These are phyloP conservation scores for Acanthoscelides obtectus DNA, from an alignment of 2,888 invertebrate species.

Conservation along the genomic window DNA sequence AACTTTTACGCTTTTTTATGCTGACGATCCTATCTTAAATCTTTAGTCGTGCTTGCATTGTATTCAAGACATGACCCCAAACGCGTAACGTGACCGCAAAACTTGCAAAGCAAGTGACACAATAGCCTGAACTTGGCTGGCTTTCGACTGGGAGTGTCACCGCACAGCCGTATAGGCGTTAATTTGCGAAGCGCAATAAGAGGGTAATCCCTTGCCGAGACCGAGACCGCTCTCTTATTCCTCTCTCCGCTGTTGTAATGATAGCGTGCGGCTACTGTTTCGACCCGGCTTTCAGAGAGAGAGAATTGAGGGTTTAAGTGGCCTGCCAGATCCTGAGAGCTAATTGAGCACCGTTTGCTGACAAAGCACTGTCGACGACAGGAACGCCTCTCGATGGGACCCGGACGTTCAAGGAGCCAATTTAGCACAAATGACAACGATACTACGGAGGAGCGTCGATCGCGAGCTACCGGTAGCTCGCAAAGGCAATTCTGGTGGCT, in stretches of 20 bases:
- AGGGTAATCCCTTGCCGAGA: not conserved
- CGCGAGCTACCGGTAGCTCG: too few species aligned
- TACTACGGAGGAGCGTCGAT: not conserved
- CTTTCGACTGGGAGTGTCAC: not conserved
- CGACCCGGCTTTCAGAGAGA: not conserved
- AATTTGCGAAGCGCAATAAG: not conserved
- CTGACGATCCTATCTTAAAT: too few species aligned
- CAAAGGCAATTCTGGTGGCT: too few species aligned
- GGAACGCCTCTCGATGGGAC: not conserved
- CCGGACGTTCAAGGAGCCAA: not conserved
- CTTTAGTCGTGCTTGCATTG: too few species aligned
- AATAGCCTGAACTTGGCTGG: not conserved
- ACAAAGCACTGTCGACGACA: not conserved
- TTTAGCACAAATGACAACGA: not conserved
- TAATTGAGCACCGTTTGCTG: not conserved
- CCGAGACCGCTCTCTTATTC: not conserved
- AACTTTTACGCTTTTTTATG: too few species aligned
- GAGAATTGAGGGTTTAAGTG: not conserved
- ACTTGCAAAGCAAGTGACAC: not conserved
- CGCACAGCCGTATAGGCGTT: not conserved
- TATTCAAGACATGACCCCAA: too few species aligned
- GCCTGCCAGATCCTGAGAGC: not conserved
- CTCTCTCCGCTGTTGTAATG: not conserved
- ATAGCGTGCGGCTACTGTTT: not conserved
- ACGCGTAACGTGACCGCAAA: not conserved